Evolutionary conservation across 2,797 vertebrate species (phyloP), one percentile per base, ranked within the genome.

Genomic region (Holocentrus rufus): DNA sequence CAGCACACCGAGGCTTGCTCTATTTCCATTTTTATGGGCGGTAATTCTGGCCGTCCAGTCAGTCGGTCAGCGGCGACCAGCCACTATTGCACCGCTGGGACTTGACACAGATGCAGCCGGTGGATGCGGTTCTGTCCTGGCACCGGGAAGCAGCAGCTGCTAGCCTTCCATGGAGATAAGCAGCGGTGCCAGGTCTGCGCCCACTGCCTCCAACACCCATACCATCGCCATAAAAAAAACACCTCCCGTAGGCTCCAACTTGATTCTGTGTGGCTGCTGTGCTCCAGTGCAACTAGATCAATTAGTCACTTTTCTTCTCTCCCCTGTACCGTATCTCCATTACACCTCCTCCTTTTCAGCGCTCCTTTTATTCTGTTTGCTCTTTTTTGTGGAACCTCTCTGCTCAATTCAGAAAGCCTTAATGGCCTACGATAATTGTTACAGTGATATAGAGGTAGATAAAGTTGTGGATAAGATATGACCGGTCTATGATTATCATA

Each of bases 61-160:
- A 22, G 50, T 53, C 50, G 2, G 50, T 18, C 10, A 18, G 30
- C 59, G 23, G 56, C 72, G 56, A 20, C 39, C 34, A 47, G 67
- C 36, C 57, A 54, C 61, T 63, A 54, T 50, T 50, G 64, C 31
- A 73, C 69, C 54, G 66, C 55, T 74, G 75, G 78, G 70, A 79
- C 47, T 36, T 23, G 25, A 49, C 42, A 44, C 30, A 39, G 49
- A 53, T 13, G 22, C 50, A 53, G 30, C 23, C 31, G 1, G 30
- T 6, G 57, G 7, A 25, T 68, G 67, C 57, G 44, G 55, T 34
- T 58, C 59, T 44, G 72, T 66, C 23, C 58, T 72, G 79, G 71
- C 71, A 57, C 23, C 66, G 42, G 55, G 7, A 47, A 65, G 58
- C 64, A 71, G 64, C 84, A 82, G 79, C 80, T 84, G 84, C 71